phyloP scores from a whole-genome alignment of 2,888 invertebrate species.

The Allophyes oxyacanthae region DNA sequence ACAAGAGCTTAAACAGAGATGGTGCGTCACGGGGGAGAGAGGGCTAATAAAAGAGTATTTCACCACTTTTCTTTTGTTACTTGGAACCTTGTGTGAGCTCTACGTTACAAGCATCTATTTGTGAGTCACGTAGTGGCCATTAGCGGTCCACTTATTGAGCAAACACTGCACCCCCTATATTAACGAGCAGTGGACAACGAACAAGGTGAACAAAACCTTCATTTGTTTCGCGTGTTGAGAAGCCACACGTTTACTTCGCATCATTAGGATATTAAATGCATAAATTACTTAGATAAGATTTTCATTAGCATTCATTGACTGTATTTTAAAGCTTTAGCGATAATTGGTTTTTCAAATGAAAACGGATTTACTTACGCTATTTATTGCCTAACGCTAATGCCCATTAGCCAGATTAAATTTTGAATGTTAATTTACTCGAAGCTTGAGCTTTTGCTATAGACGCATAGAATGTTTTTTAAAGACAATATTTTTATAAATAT shows the following conservation, averaged over 20 bases:
- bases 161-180: constrained; percentile 43
- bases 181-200: constrained; percentile 40
- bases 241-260: constrained; percentile 23
- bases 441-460: too few species aligned
- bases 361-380: too few species aligned
- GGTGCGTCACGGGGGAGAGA: too few species aligned
- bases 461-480: too few species aligned
- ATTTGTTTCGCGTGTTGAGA: constrained; percentile 53
- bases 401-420: too few species aligned
- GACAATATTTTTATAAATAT: too few species aligned
- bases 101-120: constrained; percentile 21
- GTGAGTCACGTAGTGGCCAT: constrained; percentile 37
- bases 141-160: constrained; percentile 40
- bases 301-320: constrained; percentile 17
- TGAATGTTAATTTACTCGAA: too few species aligned
- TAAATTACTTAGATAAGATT: constrained; percentile 50
- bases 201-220: constrained; percentile 42
- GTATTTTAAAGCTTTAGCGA: constrained; percentile 1
- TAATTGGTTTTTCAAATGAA: neutral
- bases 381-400: too few species aligned
- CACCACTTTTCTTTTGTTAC: constrained; percentile 7
- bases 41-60: too few species aligned
- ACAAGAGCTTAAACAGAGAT: too few species aligned
- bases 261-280: constrained; percentile 57
- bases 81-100: neutral